Base-by-base conservation (phyloP, 2,797 vertebrate genomes). In the Sternotherus odoratus region DNA sequence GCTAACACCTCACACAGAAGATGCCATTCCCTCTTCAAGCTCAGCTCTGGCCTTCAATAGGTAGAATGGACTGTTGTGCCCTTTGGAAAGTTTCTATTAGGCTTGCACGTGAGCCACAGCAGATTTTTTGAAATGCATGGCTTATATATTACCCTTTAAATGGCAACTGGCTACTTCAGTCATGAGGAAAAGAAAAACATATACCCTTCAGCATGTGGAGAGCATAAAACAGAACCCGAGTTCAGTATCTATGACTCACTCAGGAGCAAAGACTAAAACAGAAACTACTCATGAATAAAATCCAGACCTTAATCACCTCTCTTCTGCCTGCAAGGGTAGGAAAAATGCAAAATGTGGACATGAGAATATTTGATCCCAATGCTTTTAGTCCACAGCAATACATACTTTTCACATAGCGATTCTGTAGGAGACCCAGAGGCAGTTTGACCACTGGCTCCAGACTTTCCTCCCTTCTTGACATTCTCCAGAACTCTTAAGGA, bases 401-500 rank as follows among this genome's bases (percentile, higher is more conserved):
- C 98, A 69, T 97, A 98, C 98, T 97, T 98, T 96, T 98, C 98
- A 95, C 97, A 96, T 79, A 98, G 97, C 60, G 98, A 96, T 82
- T 98, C 98, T 89, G 97, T 94, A 83, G 98, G 96, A 82, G 98
- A 96, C 33, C 98, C 98, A 83, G 98, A 78, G 72, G 96, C 88
- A 11, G 97, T 97, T 33, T 98, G 97, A 88, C 98, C 98, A 3
- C 98, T 99, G 87, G 98, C 96, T 95, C 98, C 98, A 53, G 98
- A 97, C 82, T 98, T 98, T 57, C 98, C 98, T 6, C 90, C 97
- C 97, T 99, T 98, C 97, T 98, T 99, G 96, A 98, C 97, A 69
- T 97, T 98, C 75, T 99, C 99, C 97, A 99, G 97, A 89, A 97
- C 94, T 96, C 98, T 96, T 82, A 98, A 91, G 66, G 97, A 95